Percentiles rank a stretch among this genome's conserved stretches.
Conservation (phyloP, 2,888 invertebrate species). For the Xanthorhoe spadicearia region DNA sequence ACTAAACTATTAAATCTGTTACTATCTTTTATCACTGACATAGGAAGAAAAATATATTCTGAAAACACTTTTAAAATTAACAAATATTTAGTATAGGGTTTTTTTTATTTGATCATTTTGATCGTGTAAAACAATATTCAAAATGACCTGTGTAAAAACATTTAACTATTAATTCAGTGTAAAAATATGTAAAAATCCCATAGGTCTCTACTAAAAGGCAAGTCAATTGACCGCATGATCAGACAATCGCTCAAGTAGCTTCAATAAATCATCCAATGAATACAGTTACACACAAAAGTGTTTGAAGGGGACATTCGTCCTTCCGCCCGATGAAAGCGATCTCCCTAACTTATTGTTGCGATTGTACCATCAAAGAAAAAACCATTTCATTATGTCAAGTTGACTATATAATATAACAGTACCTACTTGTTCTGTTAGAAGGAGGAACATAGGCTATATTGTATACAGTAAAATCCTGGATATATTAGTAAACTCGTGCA, state of each 20-base stretch:
- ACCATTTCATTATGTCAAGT: constrained; percentile 9
- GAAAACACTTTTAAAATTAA: no score
- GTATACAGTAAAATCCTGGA: no score
- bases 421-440: constrained; percentile 9
- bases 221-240: neutral
- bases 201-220: neutral
- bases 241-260: constrained; percentile 1
- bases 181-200: neutral
- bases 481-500: no score
- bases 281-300: constrained; percentile 19
- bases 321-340: constrained; percentile 5
- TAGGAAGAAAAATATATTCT: no score
- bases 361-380: constrained; percentile 5
- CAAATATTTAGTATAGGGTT: no score
- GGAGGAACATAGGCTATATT: no score
- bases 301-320: constrained; percentile 10
- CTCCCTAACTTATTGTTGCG: constrained; percentile 17
- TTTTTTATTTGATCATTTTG: no score
- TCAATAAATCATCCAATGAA: neutral
- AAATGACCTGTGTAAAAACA: no score
- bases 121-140: no score
- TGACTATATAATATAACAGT: neutral
- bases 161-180: neutral
- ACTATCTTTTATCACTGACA: no score
- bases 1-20: no score